A percentile compares a stretch with the other conserved stretches of the same genome.
Conservation (phyloP, 2,113 vertebrate genomes). For the Dicentrarchus labrax region DNA sequence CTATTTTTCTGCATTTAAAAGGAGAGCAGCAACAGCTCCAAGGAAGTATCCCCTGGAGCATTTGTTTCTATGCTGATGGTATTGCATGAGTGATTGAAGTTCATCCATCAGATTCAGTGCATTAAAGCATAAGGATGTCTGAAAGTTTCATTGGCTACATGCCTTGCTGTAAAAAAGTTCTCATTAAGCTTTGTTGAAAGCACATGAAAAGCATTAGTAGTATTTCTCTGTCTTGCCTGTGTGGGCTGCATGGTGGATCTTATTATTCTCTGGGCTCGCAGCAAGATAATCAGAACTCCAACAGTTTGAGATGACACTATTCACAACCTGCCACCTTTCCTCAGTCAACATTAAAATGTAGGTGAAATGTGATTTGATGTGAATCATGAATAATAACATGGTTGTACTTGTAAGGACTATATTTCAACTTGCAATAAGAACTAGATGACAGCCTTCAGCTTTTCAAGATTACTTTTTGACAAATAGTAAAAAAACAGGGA, state of each 20-base stretch:
- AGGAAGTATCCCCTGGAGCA: slow-evolving; percentile 41
- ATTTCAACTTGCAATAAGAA: slow-evolving; percentile 49
- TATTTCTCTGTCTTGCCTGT: neutral
- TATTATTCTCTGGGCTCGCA: slow-evolving; percentile 42
- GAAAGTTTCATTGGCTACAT: slow-evolving; percentile 33
- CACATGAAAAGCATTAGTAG: slow-evolving; percentile 41
- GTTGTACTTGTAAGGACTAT: slow-evolving; percentile 55
- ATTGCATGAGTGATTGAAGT: slow-evolving; percentile 60
- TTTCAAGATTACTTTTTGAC: slow-evolving; percentile 68
- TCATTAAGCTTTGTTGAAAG: slow-evolving; percentile 56
- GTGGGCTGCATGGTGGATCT: neutral
- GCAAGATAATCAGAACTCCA: slow-evolving; percentile 49
- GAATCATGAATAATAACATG: slow-evolving; percentile 65
- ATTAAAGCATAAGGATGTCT: slow-evolving; percentile 19
- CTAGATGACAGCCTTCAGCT: slow-evolving; percentile 43
- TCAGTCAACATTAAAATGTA: slow-evolving; percentile 53
- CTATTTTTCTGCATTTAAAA: slow-evolving; percentile 44
- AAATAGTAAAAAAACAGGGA: slow-evolving; percentile 34
- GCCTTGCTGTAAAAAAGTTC: slow-evolving; percentile 46
- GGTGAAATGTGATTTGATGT: slow-evolving; percentile 55
- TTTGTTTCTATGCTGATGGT: slow-evolving; percentile 38
- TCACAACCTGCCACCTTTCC: slow-evolving; percentile 55
- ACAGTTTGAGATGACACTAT: slow-evolving; percentile 41
- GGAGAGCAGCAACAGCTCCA: slow-evolving; percentile 45
- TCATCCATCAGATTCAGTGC: slow-evolving; percentile 56